Evolutionary conservation across 2,888 invertebrate species (phyloP).

Genomic region (Blastobasis adustella): DNA sequence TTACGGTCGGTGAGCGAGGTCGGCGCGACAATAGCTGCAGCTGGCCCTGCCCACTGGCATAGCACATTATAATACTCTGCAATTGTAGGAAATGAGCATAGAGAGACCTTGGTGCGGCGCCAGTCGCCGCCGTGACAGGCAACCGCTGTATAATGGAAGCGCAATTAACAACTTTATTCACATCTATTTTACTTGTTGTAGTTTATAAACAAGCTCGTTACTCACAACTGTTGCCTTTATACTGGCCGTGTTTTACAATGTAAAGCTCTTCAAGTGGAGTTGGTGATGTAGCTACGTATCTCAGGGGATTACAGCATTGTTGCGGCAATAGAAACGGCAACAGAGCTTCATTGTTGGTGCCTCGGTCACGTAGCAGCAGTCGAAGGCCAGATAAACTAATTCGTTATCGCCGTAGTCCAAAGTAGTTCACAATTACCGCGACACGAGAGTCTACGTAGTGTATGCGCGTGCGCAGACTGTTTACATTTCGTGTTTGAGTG

Average conservation of each 20-base stretch:
- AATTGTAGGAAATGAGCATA: conserved; percentile 21
- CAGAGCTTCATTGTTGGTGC: conserved; percentile 22
- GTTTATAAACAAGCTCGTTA: too few species aligned
- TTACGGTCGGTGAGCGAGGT: too few species aligned
- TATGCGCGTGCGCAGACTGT: too few species aligned
- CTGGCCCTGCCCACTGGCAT: too few species aligned
- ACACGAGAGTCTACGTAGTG: too few species aligned
- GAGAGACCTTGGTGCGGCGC: conserved; percentile 15
- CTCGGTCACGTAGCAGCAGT: conserved; percentile 30
- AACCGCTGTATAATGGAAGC: not conserved
- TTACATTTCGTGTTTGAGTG: too few species aligned
- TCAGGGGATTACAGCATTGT: conserved; percentile 25
- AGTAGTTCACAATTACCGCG: too few species aligned
- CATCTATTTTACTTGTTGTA: too few species aligned
- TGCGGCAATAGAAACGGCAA: conserved; percentile 10
- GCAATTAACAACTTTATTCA: too few species aligned
- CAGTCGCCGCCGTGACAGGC: not conserved
- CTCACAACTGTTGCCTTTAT: not conserved
- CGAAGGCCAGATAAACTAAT: conserved; percentile 17
- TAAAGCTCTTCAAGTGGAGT: not conserved
- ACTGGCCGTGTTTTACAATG: not conserved
- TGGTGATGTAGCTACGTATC: conserved; percentile 23
- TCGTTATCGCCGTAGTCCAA: not conserved
- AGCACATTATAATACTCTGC: not conserved
- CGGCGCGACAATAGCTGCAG: too few species aligned